Evolutionary conservation across 2,797 vertebrate species (phyloP).

Genomic region (Sebastes minor): DNA sequence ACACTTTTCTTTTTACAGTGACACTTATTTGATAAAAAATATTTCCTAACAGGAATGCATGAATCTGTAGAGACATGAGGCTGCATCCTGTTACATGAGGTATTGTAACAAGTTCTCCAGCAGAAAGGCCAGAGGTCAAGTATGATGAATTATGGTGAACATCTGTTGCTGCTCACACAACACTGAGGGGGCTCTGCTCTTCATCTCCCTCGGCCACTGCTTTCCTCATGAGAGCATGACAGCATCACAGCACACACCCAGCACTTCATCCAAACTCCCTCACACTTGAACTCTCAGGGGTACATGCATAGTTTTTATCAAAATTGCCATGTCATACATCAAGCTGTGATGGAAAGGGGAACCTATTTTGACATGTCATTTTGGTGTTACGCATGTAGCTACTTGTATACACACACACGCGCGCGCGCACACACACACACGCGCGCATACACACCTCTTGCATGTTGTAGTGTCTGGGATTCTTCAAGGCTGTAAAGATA

Average conservation of each 20-base stretch:
- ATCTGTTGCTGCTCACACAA: conserved; percentile 55
- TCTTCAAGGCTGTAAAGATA: conserved; percentile 33
- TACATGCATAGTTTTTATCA: not conserved
- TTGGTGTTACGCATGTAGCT: not conserved
- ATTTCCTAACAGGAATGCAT: not conserved
- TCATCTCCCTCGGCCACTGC: conserved; percentile 34
- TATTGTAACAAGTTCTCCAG: not conserved
- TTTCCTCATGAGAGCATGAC: conserved; percentile 41
- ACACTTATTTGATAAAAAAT: not conserved
- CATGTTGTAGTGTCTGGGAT: conserved; percentile 1
- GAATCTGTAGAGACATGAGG: not conserved
- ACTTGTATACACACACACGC: not conserved
- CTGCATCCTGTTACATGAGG: not conserved
- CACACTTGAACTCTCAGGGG: not conserved
- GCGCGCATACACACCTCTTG: not conserved
- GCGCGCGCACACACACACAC: too few species aligned
- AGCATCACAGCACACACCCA: conserved; percentile 40
- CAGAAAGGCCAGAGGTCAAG: conserved; percentile 6
- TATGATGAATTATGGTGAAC: conserved; percentile 36
- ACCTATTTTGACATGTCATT: not conserved
- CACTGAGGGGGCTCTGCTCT: conserved; percentile 23
- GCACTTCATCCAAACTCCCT: not conserved
- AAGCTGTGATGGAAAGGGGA: not conserved
- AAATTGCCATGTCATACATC: not conserved
- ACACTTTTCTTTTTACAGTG: too few species aligned